Base-by-base conservation (phyloP, 2,797 vertebrate genomes). In the Halcyon leucocephala region DNA sequence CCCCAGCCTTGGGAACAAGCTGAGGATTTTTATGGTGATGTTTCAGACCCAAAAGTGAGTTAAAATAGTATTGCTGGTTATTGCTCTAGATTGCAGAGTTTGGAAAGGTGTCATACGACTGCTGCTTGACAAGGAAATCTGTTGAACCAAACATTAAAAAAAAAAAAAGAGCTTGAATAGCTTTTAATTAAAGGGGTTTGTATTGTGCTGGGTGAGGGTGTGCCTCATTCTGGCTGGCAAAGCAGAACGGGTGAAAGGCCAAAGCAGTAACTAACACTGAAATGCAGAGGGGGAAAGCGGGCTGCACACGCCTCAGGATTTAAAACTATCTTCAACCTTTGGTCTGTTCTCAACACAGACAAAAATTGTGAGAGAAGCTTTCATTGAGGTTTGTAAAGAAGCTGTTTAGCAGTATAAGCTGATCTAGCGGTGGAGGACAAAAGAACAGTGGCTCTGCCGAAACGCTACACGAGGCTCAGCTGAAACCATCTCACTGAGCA, bases 151-250 rank as follows among this genome's bases (percentile, higher is more conserved):
- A 84, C 49, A 58, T 81, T 86, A 49, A 2, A 25, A 26, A 49
- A 52, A 90, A 33, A 51, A 93, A 84, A 93, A 49, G 15, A 79
- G 31, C 62, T 71, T 89, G 86, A 90, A 91, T 54, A 81, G 89
- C 84, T 84, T 78, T 90, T 82, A 89, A 87, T 95, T 86, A 93
- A 95, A 95, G 33, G 81, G 55, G 42, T 78, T 62, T 90, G 60
- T 20, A 95, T 94, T 96, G 89, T 97, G 72, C 79, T 90, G 49
- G n/a, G n/a, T 60, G 62, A 96, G 90, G 92, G 93, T 77, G 86
- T 96, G 96, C 52, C 91, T 82, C 62, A 69, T 57, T 65, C 90
- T 87, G 94, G 41, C 61, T 89, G 82, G 90, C 80, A 88, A 83
- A 88, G 72, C 21, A 7, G 46, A 90, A 62, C 29, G 92, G 82